Evolutionary conservation across 2,113 vertebrate genomes (phyloP).

Genomic region (Cinclus mexicanus): DNA sequence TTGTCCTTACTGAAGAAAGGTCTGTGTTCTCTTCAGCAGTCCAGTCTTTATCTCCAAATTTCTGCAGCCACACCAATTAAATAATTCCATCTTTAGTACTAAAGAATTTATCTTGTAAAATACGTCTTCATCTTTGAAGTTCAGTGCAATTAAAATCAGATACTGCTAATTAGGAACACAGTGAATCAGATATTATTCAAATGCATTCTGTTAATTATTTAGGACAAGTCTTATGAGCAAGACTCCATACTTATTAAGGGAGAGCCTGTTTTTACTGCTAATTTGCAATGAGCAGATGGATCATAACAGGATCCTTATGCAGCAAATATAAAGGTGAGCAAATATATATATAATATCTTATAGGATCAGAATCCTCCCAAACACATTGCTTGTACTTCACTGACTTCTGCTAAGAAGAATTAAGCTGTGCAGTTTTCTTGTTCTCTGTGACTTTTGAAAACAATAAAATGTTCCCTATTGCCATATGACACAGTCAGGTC

Average conservation of each 20-base stretch:
- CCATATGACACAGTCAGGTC: slow-evolving; percentile 65
- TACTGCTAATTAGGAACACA: neutral
- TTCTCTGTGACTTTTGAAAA: slow-evolving; percentile 36
- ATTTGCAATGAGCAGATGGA: neutral
- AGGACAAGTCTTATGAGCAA: neutral
- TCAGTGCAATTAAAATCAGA: neutral
- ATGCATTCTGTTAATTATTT: neutral
- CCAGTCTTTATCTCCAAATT: neutral
- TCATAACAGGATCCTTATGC: neutral
- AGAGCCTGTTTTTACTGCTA: neutral
- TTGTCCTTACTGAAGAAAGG: neutral
- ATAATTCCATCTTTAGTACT: neutral
- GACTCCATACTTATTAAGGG: neutral
- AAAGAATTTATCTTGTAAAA: neutral
- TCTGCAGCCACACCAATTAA: neutral
- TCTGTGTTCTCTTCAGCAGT: neutral
- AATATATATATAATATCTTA: slow-evolving; percentile 7
- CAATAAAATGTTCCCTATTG: slow-evolving; percentile 58
- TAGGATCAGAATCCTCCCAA: neutral
- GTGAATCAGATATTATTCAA: neutral
- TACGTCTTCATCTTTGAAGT: neutral
- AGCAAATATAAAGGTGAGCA: neutral
- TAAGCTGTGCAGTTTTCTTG: neutral
- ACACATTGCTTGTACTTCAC: neutral
- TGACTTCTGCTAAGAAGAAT: neutral